Conservation (phyloP, 2,888 invertebrate species). For the Drepana falcataria region DNA sequence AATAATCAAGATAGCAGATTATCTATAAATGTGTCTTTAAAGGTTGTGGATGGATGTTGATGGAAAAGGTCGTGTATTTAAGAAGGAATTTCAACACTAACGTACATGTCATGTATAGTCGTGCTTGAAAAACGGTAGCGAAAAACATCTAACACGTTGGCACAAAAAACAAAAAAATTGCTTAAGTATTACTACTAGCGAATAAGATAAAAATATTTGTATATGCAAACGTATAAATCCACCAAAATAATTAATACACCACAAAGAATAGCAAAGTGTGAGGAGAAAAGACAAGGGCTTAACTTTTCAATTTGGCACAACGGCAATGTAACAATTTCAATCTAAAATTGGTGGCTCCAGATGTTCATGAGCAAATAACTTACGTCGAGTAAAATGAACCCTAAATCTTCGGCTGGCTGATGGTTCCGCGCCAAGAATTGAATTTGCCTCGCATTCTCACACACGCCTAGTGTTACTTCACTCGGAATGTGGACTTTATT, state of each 20-base stretch:
- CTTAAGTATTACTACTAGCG: no score
- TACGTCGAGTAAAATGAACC: constrained; percentile 65
- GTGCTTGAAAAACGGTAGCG: no score
- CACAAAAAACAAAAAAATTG: no score
- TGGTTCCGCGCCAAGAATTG: constrained; percentile 66
- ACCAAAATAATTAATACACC: neutral
- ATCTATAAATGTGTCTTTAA: no score
- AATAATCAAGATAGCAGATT: no score
- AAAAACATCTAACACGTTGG: no score
- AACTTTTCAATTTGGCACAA: constrained; percentile 51
- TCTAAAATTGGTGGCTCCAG: constrained; percentile 61
- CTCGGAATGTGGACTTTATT: constrained; percentile 19
- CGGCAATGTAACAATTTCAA: constrained; percentile 56
- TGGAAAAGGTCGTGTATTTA: no score
- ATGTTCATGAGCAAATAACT: constrained; percentile 72
- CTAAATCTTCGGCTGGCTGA: constrained; percentile 63
- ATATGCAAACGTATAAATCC: no score
- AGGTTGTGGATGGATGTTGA: no score
- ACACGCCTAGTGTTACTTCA: constrained; percentile 15
- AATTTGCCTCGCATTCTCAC: constrained; percentile 52
- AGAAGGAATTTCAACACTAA: no score
- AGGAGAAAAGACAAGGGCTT: constrained; percentile 5
- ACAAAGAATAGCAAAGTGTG: neutral
- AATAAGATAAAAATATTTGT: no score
- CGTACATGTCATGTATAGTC: no score